Conservation (phyloP, 2,113 vertebrate genomes). For the Dasyprocta punctata region DNA sequence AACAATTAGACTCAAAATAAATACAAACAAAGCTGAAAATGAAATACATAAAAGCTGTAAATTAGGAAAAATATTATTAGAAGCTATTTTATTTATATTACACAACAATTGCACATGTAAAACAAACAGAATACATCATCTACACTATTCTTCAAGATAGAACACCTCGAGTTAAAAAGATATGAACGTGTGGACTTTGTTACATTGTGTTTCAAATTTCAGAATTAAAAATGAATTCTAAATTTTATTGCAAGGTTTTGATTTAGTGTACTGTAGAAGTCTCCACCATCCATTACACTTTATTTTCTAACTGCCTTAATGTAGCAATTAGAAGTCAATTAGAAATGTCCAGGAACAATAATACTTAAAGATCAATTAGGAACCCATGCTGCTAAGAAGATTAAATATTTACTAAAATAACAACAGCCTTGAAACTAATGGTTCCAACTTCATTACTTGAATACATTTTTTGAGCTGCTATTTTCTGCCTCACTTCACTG, state of each 20-base stretch:
- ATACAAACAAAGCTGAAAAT: not conserved
- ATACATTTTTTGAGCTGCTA: constrained; percentile 83
- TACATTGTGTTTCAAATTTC: constrained; percentile 12
- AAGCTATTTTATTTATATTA: not conserved
- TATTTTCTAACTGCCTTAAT: constrained; percentile 79
- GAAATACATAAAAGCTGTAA: not conserved
- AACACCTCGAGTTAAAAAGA: not conserved
- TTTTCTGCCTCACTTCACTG: constrained; percentile 90
- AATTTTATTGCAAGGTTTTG: constrained; percentile 71
- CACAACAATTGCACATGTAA: not conserved
- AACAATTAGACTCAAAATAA: not conserved
- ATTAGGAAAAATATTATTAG: not conserved
- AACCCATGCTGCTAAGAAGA: constrained; percentile 83
- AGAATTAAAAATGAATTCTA: constrained; percentile 40
- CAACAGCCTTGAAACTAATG: constrained; percentile 86
- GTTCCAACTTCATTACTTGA: constrained; percentile 87
- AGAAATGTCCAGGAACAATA: constrained; percentile 84
- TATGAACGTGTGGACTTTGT: not conserved
- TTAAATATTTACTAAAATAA: constrained; percentile 90
- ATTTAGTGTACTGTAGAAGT: constrained; percentile 54
- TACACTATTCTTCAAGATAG: not conserved
- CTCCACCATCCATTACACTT: constrained; percentile 70
- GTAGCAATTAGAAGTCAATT: constrained; percentile 84
- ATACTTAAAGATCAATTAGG: constrained; percentile 88
- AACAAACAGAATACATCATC: not conserved